Percentiles rank a stretch among this genome's conserved stretches.
phyloP scores from a whole-genome alignment of 37 sponge, comb jelly and placozoan genomes.

The Petrosia ficiformis region DNA sequence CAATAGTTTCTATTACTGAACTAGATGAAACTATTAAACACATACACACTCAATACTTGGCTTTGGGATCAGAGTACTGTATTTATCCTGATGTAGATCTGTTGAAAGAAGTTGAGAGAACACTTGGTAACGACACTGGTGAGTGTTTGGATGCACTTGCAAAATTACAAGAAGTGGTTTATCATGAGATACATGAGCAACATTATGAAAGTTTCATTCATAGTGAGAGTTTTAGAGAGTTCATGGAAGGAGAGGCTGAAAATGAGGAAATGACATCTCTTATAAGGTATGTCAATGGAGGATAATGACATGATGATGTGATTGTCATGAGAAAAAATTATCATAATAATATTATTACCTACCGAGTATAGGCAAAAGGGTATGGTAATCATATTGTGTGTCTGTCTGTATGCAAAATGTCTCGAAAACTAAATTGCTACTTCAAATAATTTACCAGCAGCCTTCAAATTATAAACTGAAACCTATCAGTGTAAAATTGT shows the following conservation, averaged over 20 bases:
- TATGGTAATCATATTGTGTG: too few relatives aligned
- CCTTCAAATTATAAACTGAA: too few relatives aligned
- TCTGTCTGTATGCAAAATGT: too few relatives aligned
- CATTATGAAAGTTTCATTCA: slow-evolving; percentile 55
- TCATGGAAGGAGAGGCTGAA: slow-evolving; percentile 16
- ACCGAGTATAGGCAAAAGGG: too few relatives aligned
- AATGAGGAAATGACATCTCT: neutral
- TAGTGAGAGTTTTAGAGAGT: slow-evolving; percentile 45
- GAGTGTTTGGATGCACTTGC: neutral
- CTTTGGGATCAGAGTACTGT: neutral
- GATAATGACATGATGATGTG: neutral
- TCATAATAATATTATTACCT: too few relatives aligned
- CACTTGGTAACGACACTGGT: neutral
- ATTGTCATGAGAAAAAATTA: too few relatives aligned
- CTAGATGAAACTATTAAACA: neutral
- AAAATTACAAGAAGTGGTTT: slow-evolving; percentile 26
- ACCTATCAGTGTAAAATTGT: too few relatives aligned
- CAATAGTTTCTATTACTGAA: neutral
- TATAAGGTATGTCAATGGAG: neutral
- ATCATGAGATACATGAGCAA: slow-evolving; percentile 38
- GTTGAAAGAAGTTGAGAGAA: slow-evolving; percentile 14
- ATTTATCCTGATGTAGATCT: slow-evolving; percentile 18
- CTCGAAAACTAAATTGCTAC: too few relatives aligned
- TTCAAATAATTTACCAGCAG: too few relatives aligned
- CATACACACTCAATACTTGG: slow-evolving; percentile 22